A percentile compares a stretch with the other conserved stretches of the same genome.
Evolutionary conservation across 2,888 invertebrate species (phyloP).

Genomic region (Drosophila rellima): DNA sequence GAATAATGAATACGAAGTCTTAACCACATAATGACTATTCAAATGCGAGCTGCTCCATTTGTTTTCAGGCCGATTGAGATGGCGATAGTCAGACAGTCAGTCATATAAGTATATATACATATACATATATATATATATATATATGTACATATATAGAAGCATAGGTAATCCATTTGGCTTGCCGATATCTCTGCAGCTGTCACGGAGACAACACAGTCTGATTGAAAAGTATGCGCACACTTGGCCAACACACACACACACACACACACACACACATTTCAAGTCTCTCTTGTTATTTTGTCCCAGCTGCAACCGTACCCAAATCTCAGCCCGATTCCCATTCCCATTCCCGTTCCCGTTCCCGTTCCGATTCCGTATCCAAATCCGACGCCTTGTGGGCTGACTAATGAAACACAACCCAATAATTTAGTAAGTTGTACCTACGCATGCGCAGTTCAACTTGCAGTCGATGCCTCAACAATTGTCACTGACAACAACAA

Average conservation of each 20-base stretch:
- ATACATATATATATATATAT: conserved; percentile 1
- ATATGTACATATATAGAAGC: conserved; percentile 7
- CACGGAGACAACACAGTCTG: conserved; percentile 56
- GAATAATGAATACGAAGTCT: conserved; percentile 36
- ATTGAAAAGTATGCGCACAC: conserved; percentile 70
- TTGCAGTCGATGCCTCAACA: conserved; percentile 56
- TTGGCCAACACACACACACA: conserved; percentile 42
- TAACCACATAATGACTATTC: conserved; percentile 64
- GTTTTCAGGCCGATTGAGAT: conserved; percentile 63
- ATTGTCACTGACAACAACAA: conserved; percentile 47
- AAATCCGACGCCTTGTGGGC: conserved; percentile 53
- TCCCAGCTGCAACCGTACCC: conserved; percentile 35
- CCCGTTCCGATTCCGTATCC: conserved; percentile 20
- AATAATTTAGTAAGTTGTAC: conserved; percentile 79
- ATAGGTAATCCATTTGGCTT: conserved; percentile 77
- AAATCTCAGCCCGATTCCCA: conserved; percentile 18
- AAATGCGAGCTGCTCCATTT: conserved; percentile 76
- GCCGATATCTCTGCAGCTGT: conserved; percentile 74
- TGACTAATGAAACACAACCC: conserved; percentile 78
- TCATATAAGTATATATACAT: conserved; percentile 2
- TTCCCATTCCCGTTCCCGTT: too few relatives aligned
- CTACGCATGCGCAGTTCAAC: conserved; percentile 79
- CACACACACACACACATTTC: background rate
- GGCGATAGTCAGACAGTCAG: conserved; percentile 35
- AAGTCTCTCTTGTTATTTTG: conserved; percentile 9